Evolutionary conservation across 37 sponge, comb jelly and placozoan genomes (phyloP).

Genomic region (Tethya wilhelma): DNA sequence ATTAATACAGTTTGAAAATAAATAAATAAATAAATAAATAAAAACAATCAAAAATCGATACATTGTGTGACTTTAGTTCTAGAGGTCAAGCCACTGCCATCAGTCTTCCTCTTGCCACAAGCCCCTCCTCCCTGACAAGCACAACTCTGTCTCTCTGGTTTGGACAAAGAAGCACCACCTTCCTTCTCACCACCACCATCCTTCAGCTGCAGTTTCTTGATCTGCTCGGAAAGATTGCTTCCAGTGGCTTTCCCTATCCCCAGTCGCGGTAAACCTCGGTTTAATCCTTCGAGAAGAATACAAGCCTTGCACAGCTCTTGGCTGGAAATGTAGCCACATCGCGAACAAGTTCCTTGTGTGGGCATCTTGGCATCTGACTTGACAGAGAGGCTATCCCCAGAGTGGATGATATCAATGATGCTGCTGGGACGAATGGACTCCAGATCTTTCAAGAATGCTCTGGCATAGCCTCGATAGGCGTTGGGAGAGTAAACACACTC

Average conservation of each 20-base stretch:
- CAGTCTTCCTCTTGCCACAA: no score
- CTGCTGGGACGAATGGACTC: slow-evolving; percentile 83
- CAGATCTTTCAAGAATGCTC: slow-evolving; percentile 92
- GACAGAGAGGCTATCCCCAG: slow-evolving; percentile 89
- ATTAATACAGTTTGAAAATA: no score
- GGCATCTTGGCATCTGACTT: slow-evolving; percentile 90
- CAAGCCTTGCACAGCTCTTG: slow-evolving; percentile 98
- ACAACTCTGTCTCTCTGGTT: no score
- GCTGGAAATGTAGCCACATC: slow-evolving; percentile 97
- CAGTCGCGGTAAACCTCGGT: slow-evolving; percentile 89
- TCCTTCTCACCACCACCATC: background rate
- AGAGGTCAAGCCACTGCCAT: no score
- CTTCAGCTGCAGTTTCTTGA: slow-evolving; percentile 47
- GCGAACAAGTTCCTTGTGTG: slow-evolving; percentile 73
- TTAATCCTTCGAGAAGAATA: slow-evolving; percentile 91
- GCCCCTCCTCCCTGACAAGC: no score
- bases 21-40: no score
- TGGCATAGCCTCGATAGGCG: slow-evolving; percentile 95
- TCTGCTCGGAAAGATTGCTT: slow-evolving; percentile 42
- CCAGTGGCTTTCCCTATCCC: slow-evolving; percentile 87
- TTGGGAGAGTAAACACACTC: slow-evolving; percentile 99
- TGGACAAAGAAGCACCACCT: no score
- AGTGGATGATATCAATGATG: slow-evolving; percentile 94
- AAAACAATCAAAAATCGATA: no score
- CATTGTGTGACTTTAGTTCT: no score